Base-by-base conservation (phyloP, 2,113 vertebrate genomes). In the Mustela nigripes region DNA sequence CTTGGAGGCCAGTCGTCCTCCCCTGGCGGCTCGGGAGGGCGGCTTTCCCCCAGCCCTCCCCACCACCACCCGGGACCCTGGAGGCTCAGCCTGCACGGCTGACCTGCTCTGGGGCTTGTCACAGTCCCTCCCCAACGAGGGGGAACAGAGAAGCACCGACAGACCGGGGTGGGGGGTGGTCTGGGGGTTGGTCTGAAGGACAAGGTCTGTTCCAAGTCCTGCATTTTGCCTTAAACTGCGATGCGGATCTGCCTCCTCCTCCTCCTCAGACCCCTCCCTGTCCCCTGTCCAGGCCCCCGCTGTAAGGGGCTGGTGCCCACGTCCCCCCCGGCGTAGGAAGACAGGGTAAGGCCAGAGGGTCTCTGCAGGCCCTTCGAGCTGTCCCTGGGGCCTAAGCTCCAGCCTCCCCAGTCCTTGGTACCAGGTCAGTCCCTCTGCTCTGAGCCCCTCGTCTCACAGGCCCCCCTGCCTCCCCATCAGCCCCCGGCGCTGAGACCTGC, bases 231-330 rank as follows among this genome's bases (percentile, higher is more conserved):
- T 50, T 7, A 28, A 50, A 53, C 15, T 5, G 11, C 5, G 14
- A 4, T 4, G 28, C 33, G 4, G 2, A 26, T 14, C 2, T 53
- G 62, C 15, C 15, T 56, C 71, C 21, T 42, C 19, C 63, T 53
- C 33, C 33, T 3, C 26, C 7, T 10, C 5, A 1, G 69, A 8
- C 6, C 16, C 67, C 1, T 28, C 26, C 15, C 3, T 0, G 8
- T 33, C 33, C 63, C 53, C 11, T 24, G 5, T 11, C 73, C 24
- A 2, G 10, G n/a, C 28, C 67, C 14, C 7, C 3, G 33, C 39
- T 31, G 39, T 11, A 11, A 36, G 28, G 62, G 92, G 65, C 89
- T 1, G 42, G 16, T 21, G 15, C 1, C 0, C 10, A 8, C 4
- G 42, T 0, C 36, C 53, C 28, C 7, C 39, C 39, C 39, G 39